Evolutionary conservation across 2,888 invertebrate genomes (phyloP).

Genomic region (Argyra leucocephala): DNA sequence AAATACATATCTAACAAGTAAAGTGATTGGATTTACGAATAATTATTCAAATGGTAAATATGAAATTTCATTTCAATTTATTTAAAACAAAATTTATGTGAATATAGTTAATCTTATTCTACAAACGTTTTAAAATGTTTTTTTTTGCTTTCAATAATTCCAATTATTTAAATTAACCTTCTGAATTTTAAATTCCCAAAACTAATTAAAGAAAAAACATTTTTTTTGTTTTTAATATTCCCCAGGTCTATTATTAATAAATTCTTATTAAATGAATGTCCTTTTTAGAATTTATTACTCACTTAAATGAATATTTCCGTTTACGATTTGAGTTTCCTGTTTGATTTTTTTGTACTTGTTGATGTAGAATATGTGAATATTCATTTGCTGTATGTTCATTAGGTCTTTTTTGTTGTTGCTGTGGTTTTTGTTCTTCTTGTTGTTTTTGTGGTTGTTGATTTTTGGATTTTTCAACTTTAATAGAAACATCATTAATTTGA

Average conservation of each 20-base stretch:
- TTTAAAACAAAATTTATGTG: no score
- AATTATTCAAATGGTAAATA: no score
- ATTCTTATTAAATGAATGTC: not conserved
- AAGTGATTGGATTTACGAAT: no score
- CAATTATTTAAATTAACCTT: not conserved
- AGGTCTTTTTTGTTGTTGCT: not conserved
- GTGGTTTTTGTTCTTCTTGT: not conserved
- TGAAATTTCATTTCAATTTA: no score
- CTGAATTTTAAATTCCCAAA: not conserved
- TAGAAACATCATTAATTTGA: not conserved
- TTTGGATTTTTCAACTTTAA: not conserved
- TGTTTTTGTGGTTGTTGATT: not conserved
- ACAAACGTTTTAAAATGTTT: no score
- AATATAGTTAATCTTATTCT: no score
- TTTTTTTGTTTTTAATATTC: not conserved
- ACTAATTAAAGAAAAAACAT: not conserved
- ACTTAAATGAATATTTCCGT: conserved; percentile 47
- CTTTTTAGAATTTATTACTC: conserved; percentile 34
- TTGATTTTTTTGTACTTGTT: conserved; percentile 11
- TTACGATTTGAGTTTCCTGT: conserved; percentile 33
- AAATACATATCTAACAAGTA: no score
- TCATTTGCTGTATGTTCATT: conserved; percentile 8
- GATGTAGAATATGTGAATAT: conserved; percentile 14
- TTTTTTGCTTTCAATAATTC: not conserved
- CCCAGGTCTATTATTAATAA: not conserved